These are phyloP conservation scores for Aphelenchoides bicaudatus DNA, from an alignment of 2,888 invertebrate genomes.

Conservation along the genomic window DNA sequence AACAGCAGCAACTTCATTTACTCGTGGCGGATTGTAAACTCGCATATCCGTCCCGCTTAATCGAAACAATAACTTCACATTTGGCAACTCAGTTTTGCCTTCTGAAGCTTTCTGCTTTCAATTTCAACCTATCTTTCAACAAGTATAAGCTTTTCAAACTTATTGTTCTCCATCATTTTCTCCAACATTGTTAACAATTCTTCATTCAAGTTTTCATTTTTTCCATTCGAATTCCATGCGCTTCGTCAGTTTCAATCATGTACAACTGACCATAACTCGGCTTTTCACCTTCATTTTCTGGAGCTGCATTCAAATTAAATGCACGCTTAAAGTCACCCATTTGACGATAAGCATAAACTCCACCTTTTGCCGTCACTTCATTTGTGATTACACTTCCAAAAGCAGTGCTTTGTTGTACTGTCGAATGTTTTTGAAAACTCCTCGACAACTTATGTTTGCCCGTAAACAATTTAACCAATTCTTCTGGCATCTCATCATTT, in stretches of 20 bases:
- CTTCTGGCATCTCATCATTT: too few relatives aligned
- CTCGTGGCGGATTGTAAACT: slow-evolving; percentile 24
- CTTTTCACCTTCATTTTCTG: slow-evolving; percentile 11
- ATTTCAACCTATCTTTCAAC: slow-evolving; percentile 13
- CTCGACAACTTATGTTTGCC: too few relatives aligned
- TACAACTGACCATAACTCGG: slow-evolving; percentile 13
- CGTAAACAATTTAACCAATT: too few relatives aligned
- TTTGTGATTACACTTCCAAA: too few relatives aligned
- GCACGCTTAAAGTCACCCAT: neutral
- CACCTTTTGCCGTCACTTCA: too few relatives aligned
- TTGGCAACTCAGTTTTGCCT: neutral
- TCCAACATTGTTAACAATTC: neutral
- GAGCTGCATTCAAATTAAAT: slow-evolving; percentile 1
- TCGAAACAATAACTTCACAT: slow-evolving; percentile 7
- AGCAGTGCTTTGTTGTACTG: too few relatives aligned
- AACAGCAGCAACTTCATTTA: slow-evolving; percentile 28
- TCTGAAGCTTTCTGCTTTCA: slow-evolving; percentile 14
- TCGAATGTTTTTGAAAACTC: too few relatives aligned
- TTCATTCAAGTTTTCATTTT: neutral
- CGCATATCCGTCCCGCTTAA: slow-evolving; percentile 16
- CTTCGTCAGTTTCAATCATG: slow-evolving; percentile 18
- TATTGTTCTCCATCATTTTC: slow-evolving; percentile 19
- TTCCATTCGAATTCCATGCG: slow-evolving; percentile 4
- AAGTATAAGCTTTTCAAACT: slow-evolving; percentile 16
- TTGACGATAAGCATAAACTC: slow-evolving; percentile 11